These are phyloP conservation scores for Leptoclinus maculatus DNA, from an alignment of 2,797 vertebrate species.

Conservation along the genomic window DNA sequence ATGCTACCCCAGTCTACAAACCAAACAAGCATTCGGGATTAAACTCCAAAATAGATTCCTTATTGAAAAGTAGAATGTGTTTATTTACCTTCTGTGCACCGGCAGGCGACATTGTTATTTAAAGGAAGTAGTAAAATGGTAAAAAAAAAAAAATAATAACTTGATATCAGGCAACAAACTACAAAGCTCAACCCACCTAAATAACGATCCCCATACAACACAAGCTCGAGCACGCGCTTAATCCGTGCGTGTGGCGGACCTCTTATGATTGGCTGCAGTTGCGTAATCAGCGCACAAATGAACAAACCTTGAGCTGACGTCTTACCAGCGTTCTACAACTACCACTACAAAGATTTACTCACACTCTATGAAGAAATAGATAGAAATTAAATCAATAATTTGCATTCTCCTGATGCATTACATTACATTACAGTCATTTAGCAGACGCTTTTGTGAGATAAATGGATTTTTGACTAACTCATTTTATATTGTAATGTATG, in stretches of 20 bases:
- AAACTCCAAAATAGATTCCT: not conserved
- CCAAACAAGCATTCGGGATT: not conserved
- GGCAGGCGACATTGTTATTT: conserved; percentile 50
- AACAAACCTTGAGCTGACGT: not conserved
- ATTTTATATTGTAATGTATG: too few species aligned
- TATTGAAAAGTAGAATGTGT: not conserved
- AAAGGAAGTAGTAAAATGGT: not conserved
- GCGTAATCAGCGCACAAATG: not conserved
- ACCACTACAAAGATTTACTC: not conserved
- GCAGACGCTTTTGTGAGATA: too few species aligned
- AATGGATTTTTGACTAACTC: too few species aligned
- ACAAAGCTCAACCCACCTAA: not conserved
- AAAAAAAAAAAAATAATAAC: not conserved
- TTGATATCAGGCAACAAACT: not conserved
- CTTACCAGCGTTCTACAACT: not conserved
- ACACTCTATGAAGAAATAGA: not conserved
- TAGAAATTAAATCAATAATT: too few species aligned
- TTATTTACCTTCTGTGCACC: conserved; percentile 68
- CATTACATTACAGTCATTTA: too few species aligned
- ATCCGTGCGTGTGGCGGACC: not conserved
- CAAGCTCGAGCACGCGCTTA: not conserved
- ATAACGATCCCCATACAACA: not conserved
- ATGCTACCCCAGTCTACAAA: not conserved
- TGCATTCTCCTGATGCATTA: too few species aligned
- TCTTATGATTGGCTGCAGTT: conserved; percentile 44